These are phyloP conservation scores for Halcyon senegalensis DNA, from an alignment of 2,113 vertebrate species.

Conservation along the genomic window DNA sequence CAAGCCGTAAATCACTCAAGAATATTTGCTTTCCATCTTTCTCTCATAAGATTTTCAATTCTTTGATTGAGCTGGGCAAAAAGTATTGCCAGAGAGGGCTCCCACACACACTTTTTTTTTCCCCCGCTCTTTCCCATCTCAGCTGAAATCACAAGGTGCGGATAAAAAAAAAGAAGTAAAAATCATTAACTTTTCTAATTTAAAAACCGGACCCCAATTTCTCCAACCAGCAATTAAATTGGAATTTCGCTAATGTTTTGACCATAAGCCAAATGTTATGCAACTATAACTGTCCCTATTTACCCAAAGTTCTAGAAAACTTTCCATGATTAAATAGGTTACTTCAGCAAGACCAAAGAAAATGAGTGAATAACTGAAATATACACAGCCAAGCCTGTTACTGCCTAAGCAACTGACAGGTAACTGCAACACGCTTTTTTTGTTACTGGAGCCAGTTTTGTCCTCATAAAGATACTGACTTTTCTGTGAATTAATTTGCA, in stretches of 20 bases:
- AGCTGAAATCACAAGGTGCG: not conserved
- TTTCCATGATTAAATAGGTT: not conserved
- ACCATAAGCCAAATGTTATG: not conserved
- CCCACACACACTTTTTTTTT: rapidly evolving
- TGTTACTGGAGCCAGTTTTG: not conserved
- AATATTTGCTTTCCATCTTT: not conserved
- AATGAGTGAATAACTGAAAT: not conserved
- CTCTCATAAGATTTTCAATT: not conserved
- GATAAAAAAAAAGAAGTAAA: not conserved
- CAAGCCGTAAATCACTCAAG: not conserved
- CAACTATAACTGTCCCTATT: not conserved
- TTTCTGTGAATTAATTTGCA: not conserved
- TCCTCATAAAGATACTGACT: not conserved
- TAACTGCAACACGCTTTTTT: not conserved
- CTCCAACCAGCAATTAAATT: not conserved
- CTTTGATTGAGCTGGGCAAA: not conserved
- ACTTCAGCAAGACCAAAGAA: not conserved
- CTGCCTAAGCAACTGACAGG: not conserved
- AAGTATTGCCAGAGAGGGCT: not conserved
- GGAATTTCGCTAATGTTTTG: not conserved
- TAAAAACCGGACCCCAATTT: not conserved
- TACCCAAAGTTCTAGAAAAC: not conserved
- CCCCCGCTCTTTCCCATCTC: not conserved
- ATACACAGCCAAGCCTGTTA: not conserved
- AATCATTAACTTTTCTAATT: not conserved